A percentile compares a stretch with the other conserved stretches of the same genome.
phyloP scores from a whole-genome alignment of 2,888 invertebrate species.

The Clunio marinus region DNA sequence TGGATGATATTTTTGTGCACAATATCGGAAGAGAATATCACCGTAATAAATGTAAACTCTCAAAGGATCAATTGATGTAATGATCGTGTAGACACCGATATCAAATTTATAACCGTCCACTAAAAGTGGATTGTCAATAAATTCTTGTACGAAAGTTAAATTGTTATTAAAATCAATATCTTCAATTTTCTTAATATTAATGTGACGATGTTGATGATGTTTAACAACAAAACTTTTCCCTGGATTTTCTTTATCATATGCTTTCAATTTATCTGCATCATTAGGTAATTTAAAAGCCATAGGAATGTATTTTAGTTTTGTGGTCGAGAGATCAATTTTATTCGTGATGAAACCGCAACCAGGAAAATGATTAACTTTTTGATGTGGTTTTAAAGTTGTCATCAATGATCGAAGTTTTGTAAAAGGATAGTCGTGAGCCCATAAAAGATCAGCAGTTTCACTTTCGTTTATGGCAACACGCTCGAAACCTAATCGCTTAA shows the following conservation, averaged over 20 bases:
- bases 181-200: constrained; percentile 65
- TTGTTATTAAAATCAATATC: constrained; percentile 65
- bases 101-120: constrained; percentile 95
- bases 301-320: constrained; percentile 74
- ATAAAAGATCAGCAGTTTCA: constrained; percentile 77
- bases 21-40: constrained; percentile 87
- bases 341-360: constrained; percentile 90
- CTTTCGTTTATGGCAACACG: constrained; percentile 54
- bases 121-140: constrained; percentile 78
- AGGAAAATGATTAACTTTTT: constrained; percentile 89
- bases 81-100: constrained; percentile 87
- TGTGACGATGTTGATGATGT: constrained; percentile 85
- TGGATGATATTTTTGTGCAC: constrained; percentile 83
- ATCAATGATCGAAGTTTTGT: constrained; percentile 48
- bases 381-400: constrained; percentile 61
- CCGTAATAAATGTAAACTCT: constrained; percentile 84
- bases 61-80: constrained; percentile 88
- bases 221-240: constrained; percentile 75
- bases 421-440: constrained; percentile 95
- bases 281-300: constrained; percentile 82
- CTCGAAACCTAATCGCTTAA: constrained; percentile 70
- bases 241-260: constrained; percentile 64
- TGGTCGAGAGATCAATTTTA: constrained; percentile 83
- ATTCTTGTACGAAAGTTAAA: constrained; percentile 87
- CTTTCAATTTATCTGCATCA: constrained; percentile 64